Percentiles rank a stretch among this genome's conserved stretches.
phyloP scores from a whole-genome alignment of 2,888 invertebrate species.

The Tachina grossa region DNA sequence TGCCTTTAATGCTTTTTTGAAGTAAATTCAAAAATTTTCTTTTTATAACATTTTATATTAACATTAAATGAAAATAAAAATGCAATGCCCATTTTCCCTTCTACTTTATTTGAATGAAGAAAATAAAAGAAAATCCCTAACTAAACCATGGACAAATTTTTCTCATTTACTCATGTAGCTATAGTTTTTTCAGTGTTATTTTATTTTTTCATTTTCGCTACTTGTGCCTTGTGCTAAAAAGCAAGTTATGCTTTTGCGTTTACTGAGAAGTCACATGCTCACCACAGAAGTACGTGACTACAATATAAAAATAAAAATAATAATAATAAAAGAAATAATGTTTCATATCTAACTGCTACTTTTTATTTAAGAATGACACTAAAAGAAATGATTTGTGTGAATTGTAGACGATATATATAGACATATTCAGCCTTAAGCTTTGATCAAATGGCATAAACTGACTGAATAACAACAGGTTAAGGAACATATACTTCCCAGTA shows the following conservation, averaged over 20 bases:
- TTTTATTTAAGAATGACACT: constrained; percentile 7
- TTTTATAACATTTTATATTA: neutral
- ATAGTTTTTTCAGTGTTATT: constrained; percentile 25
- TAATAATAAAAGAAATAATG: constrained; percentile 12
- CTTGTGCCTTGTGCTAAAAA: constrained; percentile 12
- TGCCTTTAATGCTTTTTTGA: neutral
- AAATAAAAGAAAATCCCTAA: constrained; percentile 16
- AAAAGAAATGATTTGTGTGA: neutral
- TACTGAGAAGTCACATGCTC: constrained; percentile 62
- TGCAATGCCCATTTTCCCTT: constrained; percentile 47
- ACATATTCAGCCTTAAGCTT: neutral
- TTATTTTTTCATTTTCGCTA: neutral
- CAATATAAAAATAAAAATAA: constrained; percentile 44
- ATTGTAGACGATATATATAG: neutral
- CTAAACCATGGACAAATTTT: constrained; percentile 43
- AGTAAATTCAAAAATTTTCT: constrained; percentile 6
- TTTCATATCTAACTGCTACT: constrained; percentile 25
- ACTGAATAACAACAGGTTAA: too few relatives aligned
- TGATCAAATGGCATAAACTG: too few relatives aligned
- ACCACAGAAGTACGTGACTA: constrained; percentile 67
- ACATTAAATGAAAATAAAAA: constrained; percentile 28
- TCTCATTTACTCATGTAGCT: constrained; percentile 47
- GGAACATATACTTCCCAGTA: too few relatives aligned
- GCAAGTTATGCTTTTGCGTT: constrained; percentile 35
- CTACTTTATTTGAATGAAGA: neutral